These are phyloP conservation scores for Diuraphis noxia DNA, from an alignment of 1,140 invertebrate species.

Conservation along the genomic window DNA sequence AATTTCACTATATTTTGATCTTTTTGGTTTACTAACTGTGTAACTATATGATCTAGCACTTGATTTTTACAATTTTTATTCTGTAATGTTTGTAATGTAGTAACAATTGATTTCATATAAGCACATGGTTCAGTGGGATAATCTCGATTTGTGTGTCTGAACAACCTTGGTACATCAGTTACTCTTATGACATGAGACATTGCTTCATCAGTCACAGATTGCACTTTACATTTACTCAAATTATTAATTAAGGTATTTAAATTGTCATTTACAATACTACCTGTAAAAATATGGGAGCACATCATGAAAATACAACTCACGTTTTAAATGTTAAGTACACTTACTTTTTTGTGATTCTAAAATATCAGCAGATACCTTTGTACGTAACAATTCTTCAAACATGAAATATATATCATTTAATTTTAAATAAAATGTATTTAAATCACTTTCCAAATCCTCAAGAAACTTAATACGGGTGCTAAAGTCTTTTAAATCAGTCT, in stretches of 20 bases:
- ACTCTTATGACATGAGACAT: conserved; percentile 50
- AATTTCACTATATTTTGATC: neutral
- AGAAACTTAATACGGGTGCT: conserved; percentile 38
- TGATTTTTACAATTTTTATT: conserved; percentile 42
- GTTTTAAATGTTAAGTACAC: neutral
- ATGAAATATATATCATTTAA: conserved; percentile 43
- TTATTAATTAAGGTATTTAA: neutral
- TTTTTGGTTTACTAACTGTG: conserved; percentile 2
- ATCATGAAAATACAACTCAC: neutral
- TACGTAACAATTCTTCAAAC: neutral
- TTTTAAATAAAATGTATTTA: conserved; percentile 39
- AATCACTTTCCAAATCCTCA: conserved; percentile 42
- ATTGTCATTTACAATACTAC: conserved; percentile 32
- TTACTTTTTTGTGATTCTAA: conserved; percentile 38
- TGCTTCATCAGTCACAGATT: conserved; percentile 38
- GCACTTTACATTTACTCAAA: conserved; percentile 36
- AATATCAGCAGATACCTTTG: neutral
- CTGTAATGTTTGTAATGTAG: conserved; percentile 30
- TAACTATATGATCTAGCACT: conserved; percentile 45
- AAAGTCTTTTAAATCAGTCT: conserved; percentile 34
- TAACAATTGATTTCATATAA: conserved; percentile 50
- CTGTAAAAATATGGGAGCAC: neutral
- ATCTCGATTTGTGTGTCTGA: conserved; percentile 46
- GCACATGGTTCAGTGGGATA: conserved; percentile 43
- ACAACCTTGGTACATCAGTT: conserved; percentile 46